Evolutionary conservation across 2,797 vertebrate species (phyloP), one percentile per base, ranked within the genome.

Genomic region (Sardinella longiceps): DNA sequence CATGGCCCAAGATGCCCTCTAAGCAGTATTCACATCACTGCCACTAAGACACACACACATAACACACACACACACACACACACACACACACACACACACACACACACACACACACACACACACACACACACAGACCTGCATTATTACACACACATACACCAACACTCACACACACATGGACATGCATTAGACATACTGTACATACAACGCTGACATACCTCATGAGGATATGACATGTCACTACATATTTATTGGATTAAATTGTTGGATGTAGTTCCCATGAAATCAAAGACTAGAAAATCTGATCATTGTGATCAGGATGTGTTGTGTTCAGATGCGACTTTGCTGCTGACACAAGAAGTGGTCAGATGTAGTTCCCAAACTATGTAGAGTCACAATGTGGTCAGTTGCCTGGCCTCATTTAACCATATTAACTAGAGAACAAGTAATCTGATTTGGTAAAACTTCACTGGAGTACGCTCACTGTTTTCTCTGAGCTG

Each of bases 131-230:
- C 56, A 60, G 6, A 60, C 10, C 80, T 25, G 43, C 45, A 53
- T n/a, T 23, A 20, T 39, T 23, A 20, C 23, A 15, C 30, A 81
- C 80, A 51, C 46, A 58, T 20, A 82, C 51, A 58, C 50, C 18
- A 37, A 58, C 56, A 28, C 12, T 23, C 39, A 81, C 43, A 48
- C 10, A 80, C n/a, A 80, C 43, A 50, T 12, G 46, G 11, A 53
- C 39, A 9, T 51, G 80, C 50, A 66, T 18, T n/a, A n/a, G n/a
- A 60, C 37, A 85, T 39, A n/a, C n/a, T n/a, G n/a, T n/a, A n/a
- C n/a, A n/a, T n/a, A n/a, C n/a, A n/a, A n/a, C n/a, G 15, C 39
- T 12, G n/a, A 56, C n/a, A 77, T 30, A 84, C 20, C 50, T n/a
- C 25, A 50, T 45, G 37, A 45, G 70, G 12, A 74, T 66, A 77